Conservation (phyloP, 2,888 invertebrate genomes). For the Himalopsyche kuldschensis region DNA sequence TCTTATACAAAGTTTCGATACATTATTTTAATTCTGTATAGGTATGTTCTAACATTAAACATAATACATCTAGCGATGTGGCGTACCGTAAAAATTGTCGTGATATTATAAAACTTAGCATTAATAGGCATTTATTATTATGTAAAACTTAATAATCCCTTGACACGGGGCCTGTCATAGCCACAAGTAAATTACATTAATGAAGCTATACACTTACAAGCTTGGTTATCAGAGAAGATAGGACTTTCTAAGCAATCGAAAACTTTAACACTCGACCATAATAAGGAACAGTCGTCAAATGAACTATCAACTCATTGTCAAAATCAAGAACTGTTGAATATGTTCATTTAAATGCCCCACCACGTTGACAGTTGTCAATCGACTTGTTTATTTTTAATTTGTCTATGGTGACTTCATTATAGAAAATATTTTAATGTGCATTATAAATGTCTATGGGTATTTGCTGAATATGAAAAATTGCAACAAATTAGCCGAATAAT, state of each 20-base stretch:
- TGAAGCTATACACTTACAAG: background rate
- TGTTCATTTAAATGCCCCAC: background rate
- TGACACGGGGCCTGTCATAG: background rate
- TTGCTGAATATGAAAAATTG: no score
- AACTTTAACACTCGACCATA: background rate
- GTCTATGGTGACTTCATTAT: background rate
- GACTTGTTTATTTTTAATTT: background rate
- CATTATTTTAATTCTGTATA: no score
- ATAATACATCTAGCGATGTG: no score
- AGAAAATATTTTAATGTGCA: no score
- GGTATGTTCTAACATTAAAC: no score
- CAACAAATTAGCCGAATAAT: no score
- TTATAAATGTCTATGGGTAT: no score
- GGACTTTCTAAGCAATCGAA: background rate
- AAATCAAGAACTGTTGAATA: background rate
- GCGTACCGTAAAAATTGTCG: no score
- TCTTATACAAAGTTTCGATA: no score
- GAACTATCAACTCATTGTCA: background rate
- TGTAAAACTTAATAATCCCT: no score
- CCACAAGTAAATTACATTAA: background rate
- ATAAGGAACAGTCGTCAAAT: background rate
- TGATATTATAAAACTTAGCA: no score
- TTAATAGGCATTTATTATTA: no score
- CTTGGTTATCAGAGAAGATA: background rate
- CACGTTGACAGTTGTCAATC: conserved; percentile 10